Percentiles rank a stretch among this genome's conserved stretches.
These are phyloP conservation scores for Marisa cornuarietis DNA, from an alignment of 1,140 invertebrate genomes.

Conservation along the genomic window DNA sequence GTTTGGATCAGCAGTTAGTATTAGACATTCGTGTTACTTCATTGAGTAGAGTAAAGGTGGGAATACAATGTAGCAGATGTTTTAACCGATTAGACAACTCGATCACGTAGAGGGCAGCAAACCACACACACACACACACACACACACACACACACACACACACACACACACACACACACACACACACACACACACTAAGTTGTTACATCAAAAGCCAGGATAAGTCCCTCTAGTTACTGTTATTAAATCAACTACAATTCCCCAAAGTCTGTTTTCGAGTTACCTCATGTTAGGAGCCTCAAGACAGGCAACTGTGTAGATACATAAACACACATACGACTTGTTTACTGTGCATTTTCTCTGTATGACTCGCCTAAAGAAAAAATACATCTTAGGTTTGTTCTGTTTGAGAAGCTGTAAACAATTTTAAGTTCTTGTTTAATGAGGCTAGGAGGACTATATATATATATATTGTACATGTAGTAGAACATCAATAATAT, in stretches of 20 bases:
- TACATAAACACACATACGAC: not conserved
- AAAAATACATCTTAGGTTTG: not conserved
- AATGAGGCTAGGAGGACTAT: no score
- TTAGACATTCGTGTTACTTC: no score
- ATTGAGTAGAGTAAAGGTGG: no score
- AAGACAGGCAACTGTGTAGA: not conserved
- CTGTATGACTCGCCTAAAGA: not conserved
- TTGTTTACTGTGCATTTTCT: not conserved
- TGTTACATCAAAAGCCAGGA: not conserved
- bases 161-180: constrained; percentile 19
- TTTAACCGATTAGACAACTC: not conserved
- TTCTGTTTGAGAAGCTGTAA: not conserved
- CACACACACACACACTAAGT: not conserved
- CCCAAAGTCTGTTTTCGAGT: not conserved
- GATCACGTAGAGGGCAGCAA: not conserved
- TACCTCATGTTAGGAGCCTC: no score
- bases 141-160: constrained; percentile 7
- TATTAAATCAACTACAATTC: not conserved
- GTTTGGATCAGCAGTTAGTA: no score
- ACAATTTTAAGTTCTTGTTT: no score
- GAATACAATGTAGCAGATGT: not conserved
- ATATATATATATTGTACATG: no score
- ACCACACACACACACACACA: constrained; percentile 13
- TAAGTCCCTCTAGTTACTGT: not conserved
- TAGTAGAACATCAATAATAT: no score